Evolutionary conservation across 1,140 invertebrate species (phyloP).

Genomic region (Aporrectodea caliginosa): DNA sequence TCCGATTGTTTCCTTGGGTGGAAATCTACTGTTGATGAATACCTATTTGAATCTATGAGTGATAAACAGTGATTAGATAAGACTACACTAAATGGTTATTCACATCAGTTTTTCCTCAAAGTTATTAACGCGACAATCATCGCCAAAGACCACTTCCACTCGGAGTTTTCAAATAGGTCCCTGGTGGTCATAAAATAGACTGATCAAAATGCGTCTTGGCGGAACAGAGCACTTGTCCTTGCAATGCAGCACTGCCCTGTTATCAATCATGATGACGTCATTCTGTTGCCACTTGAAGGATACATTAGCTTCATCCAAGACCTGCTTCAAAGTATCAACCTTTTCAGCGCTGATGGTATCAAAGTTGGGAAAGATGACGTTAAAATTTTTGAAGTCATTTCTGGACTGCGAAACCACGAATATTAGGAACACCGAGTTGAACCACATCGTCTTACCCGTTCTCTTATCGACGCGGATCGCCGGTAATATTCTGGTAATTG

Average conservation of each 20-base stretch:
- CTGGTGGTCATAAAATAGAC: neutral
- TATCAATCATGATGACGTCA: slow-evolving; percentile 45
- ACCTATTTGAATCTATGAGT: too few species aligned
- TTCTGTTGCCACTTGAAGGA: slow-evolving; percentile 41
- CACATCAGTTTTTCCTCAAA: too few species aligned
- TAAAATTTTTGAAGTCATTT: too few species aligned
- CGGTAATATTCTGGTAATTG: slow-evolving; percentile 9
- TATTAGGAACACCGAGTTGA: slow-evolving; percentile 48
- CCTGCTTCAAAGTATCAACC: neutral
- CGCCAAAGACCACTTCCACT: too few species aligned
- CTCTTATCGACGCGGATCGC: slow-evolving; percentile 39
- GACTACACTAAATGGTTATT: too few species aligned
- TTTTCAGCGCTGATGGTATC: neutral
- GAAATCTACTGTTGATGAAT: too few species aligned
- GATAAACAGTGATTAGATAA: too few species aligned
- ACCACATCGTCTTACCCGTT: slow-evolving; percentile 46
- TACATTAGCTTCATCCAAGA: slow-evolving; percentile 39
- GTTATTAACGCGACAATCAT: too few species aligned
- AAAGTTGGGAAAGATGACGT: neutral
- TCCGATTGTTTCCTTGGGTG: too few species aligned
- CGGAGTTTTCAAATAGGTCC: too few species aligned
- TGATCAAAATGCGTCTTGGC: neutral
- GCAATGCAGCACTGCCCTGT: slow-evolving; percentile 42
- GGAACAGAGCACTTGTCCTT: slow-evolving; percentile 24
- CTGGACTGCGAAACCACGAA: too few species aligned